phyloP scores from a whole-genome alignment of 2,113 vertebrate species.

The Struthidea cinerea region DNA sequence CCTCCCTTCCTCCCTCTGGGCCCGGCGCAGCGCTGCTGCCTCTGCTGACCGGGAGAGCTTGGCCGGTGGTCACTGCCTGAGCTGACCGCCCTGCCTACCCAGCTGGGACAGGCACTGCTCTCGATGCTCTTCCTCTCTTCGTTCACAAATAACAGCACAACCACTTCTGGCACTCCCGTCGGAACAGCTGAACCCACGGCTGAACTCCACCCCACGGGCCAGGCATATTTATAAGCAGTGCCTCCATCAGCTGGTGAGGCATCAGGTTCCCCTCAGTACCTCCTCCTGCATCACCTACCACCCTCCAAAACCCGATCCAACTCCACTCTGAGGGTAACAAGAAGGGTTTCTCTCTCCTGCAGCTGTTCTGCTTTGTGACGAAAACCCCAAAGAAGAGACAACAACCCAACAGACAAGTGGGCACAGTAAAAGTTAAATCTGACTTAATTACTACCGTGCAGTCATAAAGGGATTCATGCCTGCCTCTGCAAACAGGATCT shows the following conservation, averaged over 20 bases:
- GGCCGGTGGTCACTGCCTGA: fast-evolving
- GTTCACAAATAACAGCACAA: not conserved
- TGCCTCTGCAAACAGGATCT: not conserved
- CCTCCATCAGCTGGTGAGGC: not conserved
- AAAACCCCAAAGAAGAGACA: not conserved
- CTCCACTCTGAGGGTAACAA: too few relatives aligned
- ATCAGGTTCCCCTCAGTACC: not conserved
- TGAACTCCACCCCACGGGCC: fast-evolving
- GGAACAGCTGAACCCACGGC: fast-evolving
- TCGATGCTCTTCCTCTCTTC: not conserved
- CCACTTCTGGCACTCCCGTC: not conserved
- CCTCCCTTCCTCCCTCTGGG: fast-evolving
- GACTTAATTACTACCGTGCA: not conserved
- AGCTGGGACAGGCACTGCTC: fast-evolving
- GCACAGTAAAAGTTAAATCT: not conserved
- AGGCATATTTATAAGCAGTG: fast-evolving
- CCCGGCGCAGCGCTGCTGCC: not conserved
- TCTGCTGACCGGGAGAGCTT: fast-evolving
- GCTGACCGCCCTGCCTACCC: fast-evolving
- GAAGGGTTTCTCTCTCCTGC: not conserved
- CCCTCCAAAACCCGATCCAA: not conserved
- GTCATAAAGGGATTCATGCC: not conserved
- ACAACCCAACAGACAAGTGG: not conserved
- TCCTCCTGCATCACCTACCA: fast-evolving
- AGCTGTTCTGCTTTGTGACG: not conserved